Evolutionary conservation across 2,888 invertebrate genomes (phyloP).

Genomic region (Opisthograptis luteolata): DNA sequence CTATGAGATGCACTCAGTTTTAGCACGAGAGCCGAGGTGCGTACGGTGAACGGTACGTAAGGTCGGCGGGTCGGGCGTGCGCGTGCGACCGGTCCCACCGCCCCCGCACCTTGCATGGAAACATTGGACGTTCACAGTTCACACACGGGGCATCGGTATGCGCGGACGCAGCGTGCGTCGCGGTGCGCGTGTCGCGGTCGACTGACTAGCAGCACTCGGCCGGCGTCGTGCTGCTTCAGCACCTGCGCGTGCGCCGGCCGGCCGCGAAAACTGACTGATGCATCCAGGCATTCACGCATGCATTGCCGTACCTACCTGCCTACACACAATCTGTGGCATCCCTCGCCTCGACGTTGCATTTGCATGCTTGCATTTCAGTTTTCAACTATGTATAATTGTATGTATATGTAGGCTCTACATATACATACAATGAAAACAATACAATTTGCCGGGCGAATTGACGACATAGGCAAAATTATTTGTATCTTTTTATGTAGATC

Average conservation of each 20-base stretch:
- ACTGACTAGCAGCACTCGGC: conserved; percentile 17
- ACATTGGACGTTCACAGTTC: conserved; percentile 54
- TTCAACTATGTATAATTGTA: too few relatives aligned
- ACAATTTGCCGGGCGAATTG: too few relatives aligned
- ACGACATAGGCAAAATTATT: too few relatives aligned
- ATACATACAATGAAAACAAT: too few relatives aligned
- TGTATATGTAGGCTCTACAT: too few relatives aligned
- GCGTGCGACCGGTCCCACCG: conserved; percentile 73
- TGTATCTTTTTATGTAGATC: too few relatives aligned
- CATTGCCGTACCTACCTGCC: too few relatives aligned
- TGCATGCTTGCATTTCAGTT: too few relatives aligned
- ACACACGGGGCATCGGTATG: conserved; percentile 37
- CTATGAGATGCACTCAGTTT: conserved; percentile 60
- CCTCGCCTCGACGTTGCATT: too few relatives aligned
- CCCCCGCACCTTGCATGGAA: conserved; percentile 64
- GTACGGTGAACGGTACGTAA: conserved; percentile 81
- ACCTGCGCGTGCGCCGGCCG: conserved; percentile 10
- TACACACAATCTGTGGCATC: too few relatives aligned
- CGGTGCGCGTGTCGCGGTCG: conserved; percentile 39
- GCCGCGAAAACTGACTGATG: conserved; percentile 2
- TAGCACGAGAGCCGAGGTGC: conserved; percentile 62
- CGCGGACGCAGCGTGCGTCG: conserved; percentile 45
- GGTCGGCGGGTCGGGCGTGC: conserved; percentile 81
- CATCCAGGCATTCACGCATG: not conserved
- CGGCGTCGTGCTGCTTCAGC: conserved; percentile 11